A percentile compares a stretch with the other conserved stretches of the same genome.
These are phyloP conservation scores for Centropyge bicolor DNA, from an alignment of 2,797 vertebrate species.

Conservation along the genomic window DNA sequence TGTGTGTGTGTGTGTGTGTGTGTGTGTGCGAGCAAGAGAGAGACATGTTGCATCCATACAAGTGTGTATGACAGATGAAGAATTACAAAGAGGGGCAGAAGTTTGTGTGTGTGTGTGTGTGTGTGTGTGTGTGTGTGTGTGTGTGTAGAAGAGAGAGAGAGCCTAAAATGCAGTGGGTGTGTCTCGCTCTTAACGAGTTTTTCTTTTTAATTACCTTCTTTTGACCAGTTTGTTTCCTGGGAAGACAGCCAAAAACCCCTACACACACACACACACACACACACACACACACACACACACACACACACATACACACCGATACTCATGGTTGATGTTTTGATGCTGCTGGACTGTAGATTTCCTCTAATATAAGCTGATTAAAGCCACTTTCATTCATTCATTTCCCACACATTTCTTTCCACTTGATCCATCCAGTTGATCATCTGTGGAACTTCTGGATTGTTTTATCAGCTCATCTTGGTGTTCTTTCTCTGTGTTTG, in stretches of 20 bases:
- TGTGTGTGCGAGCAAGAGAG: neutral
- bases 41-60: constrained; percentile 44
- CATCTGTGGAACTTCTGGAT: neutral
- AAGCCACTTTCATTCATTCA: neutral
- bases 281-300: neutral
- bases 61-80: constrained; percentile 57
- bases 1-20: constrained; percentile 26
- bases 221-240: constrained; percentile 61
- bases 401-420: neutral
- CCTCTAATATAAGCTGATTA: constrained; percentile 12
- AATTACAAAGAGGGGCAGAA: constrained; percentile 16
- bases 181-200: constrained; percentile 56
- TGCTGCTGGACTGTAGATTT: constrained; percentile 10
- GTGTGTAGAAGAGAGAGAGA: neutral
- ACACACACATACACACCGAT: neutral
- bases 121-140: neutral
- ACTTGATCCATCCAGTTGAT: neutral
- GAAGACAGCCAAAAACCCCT: constrained; percentile 43
- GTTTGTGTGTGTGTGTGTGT: constrained; percentile 38
- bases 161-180: constrained; percentile 38
- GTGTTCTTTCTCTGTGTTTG: constrained; percentile 50
- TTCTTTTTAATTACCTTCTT: constrained; percentile 66
- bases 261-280: constrained; percentile 2
- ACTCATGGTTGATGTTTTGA: neutral
- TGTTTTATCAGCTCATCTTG: constrained; percentile 4